Percentiles rank a stretch among this genome's conserved stretches.
Conservation (phyloP, 2,888 invertebrate genomes). For the Pyrgus malvae region DNA sequence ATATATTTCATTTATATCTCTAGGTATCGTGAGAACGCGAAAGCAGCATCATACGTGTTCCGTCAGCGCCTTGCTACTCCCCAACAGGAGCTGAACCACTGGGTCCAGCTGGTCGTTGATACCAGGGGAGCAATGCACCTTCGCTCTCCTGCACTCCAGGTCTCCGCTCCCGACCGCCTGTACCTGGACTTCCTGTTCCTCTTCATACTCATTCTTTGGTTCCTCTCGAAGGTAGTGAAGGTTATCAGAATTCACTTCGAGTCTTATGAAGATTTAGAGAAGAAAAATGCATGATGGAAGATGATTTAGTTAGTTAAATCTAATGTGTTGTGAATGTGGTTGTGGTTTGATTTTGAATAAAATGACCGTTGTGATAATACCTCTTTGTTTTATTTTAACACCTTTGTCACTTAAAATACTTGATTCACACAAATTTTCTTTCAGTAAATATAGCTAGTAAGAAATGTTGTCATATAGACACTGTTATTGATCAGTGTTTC, state of each 20-base stretch:
- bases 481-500: too few relatives aligned
- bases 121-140: slow-evolving; percentile 46
- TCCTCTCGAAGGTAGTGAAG: slow-evolving; percentile 50
- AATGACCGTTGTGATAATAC: too few relatives aligned
- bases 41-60: slow-evolving; percentile 42
- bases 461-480: too few relatives aligned
- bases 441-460: too few relatives aligned
- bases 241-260: slow-evolving; percentile 46
- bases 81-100: slow-evolving; percentile 45
- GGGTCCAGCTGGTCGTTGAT: slow-evolving; percentile 45
- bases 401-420: too few relatives aligned
- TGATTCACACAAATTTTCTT: too few relatives aligned
- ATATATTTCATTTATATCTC: too few relatives aligned
- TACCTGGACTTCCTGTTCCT: slow-evolving; percentile 46
- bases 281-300: slow-evolving; percentile 25
- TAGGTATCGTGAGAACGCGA: slow-evolving; percentile 47
- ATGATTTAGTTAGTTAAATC: too few relatives aligned
- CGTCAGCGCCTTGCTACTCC: slow-evolving; percentile 39
- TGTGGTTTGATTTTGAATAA: not conserved
- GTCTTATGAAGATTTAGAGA: slow-evolving; percentile 39
- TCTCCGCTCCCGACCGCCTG: slow-evolving; percentile 42
- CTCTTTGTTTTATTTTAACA: too few relatives aligned
- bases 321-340: too few relatives aligned
- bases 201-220: slow-evolving; percentile 46
- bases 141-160: slow-evolving; percentile 45